Evolutionary conservation across 2,888 invertebrate genomes (phyloP).

Genomic region (Troides oblongomaculatus): DNA sequence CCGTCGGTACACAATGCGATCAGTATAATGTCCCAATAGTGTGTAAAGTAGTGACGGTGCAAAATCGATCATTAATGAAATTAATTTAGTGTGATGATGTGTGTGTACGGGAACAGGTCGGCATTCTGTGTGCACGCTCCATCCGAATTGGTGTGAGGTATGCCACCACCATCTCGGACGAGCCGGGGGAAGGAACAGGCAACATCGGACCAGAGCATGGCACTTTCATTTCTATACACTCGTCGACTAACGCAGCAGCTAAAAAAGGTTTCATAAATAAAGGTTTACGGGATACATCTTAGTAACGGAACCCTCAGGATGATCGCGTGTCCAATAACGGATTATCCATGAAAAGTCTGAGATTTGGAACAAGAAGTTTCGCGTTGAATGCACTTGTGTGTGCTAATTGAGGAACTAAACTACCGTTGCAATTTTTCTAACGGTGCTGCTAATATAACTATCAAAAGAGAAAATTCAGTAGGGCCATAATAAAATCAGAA

Average conservation of each 20-base stretch:
- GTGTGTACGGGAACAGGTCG: slow-evolving; percentile 61
- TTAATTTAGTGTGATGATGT: slow-evolving; percentile 52
- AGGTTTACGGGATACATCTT: slow-evolving; percentile 63
- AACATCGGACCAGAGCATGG: slow-evolving; percentile 77
- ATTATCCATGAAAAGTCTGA: slow-evolving; percentile 77
- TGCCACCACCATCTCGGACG: slow-evolving; percentile 43
- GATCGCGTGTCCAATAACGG: slow-evolving; percentile 71
- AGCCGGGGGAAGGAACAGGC: slow-evolving; percentile 59
- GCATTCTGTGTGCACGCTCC: slow-evolving; percentile 53
- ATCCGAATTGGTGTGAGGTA: slow-evolving; percentile 51
- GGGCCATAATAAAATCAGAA: slow-evolving; percentile 71
- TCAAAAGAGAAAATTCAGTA: slow-evolving; percentile 76
- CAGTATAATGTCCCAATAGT: slow-evolving; percentile 48
- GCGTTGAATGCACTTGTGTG: slow-evolving; percentile 79
- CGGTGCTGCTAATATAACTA: slow-evolving; percentile 62
- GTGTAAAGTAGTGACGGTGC: slow-evolving; percentile 81
- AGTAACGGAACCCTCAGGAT: slow-evolving; percentile 77
- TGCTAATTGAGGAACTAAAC: slow-evolving; percentile 76
- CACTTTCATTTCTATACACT: slow-evolving; percentile 74
- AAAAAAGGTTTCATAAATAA: slow-evolving; percentile 40
- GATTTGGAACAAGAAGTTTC: slow-evolving; percentile 81
- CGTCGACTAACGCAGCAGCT: slow-evolving; percentile 59
- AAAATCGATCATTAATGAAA: slow-evolving; percentile 80
- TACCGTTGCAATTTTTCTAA: slow-evolving; percentile 69
- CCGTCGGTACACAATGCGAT: slow-evolving; percentile 40